Evolutionary conservation across 2,888 invertebrate species (phyloP).

Genomic region (Oligia fasciuncula): DNA sequence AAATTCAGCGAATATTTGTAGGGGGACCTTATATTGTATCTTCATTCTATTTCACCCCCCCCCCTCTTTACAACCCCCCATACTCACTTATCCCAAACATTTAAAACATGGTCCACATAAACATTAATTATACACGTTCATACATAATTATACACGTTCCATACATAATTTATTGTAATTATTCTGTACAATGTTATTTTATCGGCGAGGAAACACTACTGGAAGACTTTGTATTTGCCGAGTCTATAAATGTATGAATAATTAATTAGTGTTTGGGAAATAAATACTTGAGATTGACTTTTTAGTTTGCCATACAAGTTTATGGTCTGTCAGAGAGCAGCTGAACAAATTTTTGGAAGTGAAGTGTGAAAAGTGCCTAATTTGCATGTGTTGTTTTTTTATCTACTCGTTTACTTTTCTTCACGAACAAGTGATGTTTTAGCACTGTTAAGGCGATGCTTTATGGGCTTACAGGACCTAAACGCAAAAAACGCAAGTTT

Average conservation of each 20-base stretch:
- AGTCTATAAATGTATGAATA: constrained; percentile 70
- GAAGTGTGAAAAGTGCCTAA: constrained; percentile 39
- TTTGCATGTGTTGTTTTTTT: constrained; percentile 1
- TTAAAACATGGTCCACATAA: constrained; percentile 52
- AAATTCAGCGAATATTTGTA: neutral
- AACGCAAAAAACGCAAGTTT: too few relatives aligned
- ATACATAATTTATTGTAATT: constrained; percentile 78
- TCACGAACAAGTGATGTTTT: neutral
- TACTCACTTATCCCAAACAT: constrained; percentile 38
- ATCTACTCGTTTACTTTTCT: neutral
- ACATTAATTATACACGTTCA: constrained; percentile 68
- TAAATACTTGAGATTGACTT: constrained; percentile 62
- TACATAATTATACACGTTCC: constrained; percentile 76
- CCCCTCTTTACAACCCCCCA: neutral
- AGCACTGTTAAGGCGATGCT: neutral
- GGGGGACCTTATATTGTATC: neutral
- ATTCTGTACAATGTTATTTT: constrained; percentile 74
- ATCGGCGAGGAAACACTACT: constrained; percentile 70
- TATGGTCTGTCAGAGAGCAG: constrained; percentile 29
- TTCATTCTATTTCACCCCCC: neutral
- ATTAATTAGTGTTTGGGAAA: constrained; percentile 67
- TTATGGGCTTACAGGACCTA: too few relatives aligned
- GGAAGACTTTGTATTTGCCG: constrained; percentile 59
- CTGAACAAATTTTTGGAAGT: constrained; percentile 42
- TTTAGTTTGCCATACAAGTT: constrained; percentile 43